A percentile compares a stretch with the other conserved stretches of the same genome.
Conservation (phyloP, 2,797 vertebrate genomes). For the Dendrocincla fuliginosa region DNA sequence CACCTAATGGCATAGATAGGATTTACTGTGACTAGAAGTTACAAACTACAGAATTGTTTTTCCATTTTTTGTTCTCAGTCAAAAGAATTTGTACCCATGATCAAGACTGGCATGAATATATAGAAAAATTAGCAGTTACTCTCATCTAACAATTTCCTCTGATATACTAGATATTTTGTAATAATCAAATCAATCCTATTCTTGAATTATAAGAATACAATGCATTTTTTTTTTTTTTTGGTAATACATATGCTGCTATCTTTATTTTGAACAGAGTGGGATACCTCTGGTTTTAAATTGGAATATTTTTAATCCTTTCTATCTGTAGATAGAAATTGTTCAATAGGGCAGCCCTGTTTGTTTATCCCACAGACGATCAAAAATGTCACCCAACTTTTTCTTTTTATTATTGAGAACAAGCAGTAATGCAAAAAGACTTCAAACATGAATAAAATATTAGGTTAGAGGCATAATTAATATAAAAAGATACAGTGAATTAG, state of each 20-base stretch:
- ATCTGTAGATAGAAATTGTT: neutral
- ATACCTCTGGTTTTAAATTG: neutral
- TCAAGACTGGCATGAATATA: neutral
- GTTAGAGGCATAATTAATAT: slow-evolving; percentile 62
- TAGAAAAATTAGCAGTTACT: neutral
- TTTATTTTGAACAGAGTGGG: neutral
- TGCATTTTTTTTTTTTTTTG: neutral
- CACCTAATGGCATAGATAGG: neutral
- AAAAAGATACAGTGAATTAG: slow-evolving; percentile 60
- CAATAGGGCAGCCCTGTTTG: neutral
- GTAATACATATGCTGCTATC: neutral
- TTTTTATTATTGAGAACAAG: slow-evolving; percentile 23
- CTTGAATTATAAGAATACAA: neutral
- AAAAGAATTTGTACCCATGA: neutral
- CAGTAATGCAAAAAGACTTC: slow-evolving; percentile 57
- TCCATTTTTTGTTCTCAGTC: neutral
- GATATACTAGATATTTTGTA: neutral
- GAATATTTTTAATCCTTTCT: neutral
- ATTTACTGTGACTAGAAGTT: neutral
- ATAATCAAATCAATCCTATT: neutral
- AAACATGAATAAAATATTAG: slow-evolving; percentile 73
- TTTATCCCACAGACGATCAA: neutral
- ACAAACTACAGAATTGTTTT: neutral
- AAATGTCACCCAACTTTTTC: neutral
- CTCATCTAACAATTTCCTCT: neutral